phyloP scores from a whole-genome alignment of 2,113 vertebrate genomes.

The Etheostoma cragini region DNA sequence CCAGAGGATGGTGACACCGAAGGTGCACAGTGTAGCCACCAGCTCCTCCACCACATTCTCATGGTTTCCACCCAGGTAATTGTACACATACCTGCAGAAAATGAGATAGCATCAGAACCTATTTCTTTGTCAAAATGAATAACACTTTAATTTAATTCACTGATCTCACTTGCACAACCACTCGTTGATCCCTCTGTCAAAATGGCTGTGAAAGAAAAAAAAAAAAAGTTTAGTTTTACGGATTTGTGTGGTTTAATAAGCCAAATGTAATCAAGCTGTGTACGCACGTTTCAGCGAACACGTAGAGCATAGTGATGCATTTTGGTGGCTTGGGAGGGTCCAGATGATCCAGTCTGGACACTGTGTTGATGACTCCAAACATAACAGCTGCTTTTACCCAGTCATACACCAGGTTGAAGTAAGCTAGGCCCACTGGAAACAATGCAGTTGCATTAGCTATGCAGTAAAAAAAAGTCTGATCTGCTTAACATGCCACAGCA shows the following conservation, averaged over 20 bases:
- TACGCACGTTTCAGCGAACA: constrained; percentile 95
- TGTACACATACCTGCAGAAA: constrained; percentile 89
- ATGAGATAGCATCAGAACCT: background rate
- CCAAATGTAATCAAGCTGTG: background rate
- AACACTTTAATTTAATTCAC: background rate
- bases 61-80: constrained; percentile 90
- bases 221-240: background rate
- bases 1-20: constrained; percentile 90
- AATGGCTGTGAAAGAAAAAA: constrained; percentile 85
- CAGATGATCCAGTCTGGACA: constrained; percentile 91
- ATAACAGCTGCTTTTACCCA: constrained; percentile 97
- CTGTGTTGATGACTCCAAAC: constrained; percentile 92
- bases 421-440: constrained; percentile 90
- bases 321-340: constrained; percentile 94
- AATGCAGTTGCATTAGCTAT: background rate
- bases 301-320: constrained; percentile 95
- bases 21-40: constrained; percentile 88
- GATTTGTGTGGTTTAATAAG: background rate
- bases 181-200: constrained; percentile 96
- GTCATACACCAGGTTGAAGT: constrained; percentile 94
- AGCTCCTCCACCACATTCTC: constrained; percentile 88
- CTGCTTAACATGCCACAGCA: background rate
- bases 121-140: background rate
- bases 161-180: constrained; percentile 95
- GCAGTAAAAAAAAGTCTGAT: background rate